These are phyloP conservation scores for Xenops minutus DNA, from an alignment of 2,797 vertebrate species.

Conservation along the genomic window DNA sequence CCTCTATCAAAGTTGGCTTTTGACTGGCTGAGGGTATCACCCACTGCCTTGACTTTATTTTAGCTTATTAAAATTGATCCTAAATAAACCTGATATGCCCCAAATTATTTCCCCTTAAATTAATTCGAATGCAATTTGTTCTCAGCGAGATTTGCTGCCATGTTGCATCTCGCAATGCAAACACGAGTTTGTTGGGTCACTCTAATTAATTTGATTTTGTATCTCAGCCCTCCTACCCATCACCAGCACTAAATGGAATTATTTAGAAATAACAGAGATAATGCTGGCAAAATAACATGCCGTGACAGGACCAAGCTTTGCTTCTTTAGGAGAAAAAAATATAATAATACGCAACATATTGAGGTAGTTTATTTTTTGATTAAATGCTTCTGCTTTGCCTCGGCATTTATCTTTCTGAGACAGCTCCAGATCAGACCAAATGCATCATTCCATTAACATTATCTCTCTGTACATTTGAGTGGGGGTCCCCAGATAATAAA, in stretches of 20 bases:
- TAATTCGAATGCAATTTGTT: conserved; percentile 70
- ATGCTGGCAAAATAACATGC: conserved; percentile 32
- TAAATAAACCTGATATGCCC: conserved; percentile 73
- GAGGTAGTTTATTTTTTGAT: conserved; percentile 68
- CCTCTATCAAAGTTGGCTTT: conserved; percentile 43
- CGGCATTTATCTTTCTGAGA: conserved; percentile 61
- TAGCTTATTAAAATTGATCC: conserved; percentile 75
- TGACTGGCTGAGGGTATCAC: conserved; percentile 54
- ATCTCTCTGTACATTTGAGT: conserved; percentile 60
- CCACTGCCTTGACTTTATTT: conserved; percentile 61
- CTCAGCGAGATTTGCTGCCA: conserved; percentile 35
- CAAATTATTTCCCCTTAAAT: conserved; percentile 68
- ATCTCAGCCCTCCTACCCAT: conserved; percentile 50
- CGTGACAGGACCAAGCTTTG: conserved; percentile 18
- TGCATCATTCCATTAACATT: conserved; percentile 68
- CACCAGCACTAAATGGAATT: conserved; percentile 55
- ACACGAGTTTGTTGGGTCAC: conserved; percentile 57
- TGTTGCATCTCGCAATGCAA: conserved; percentile 46
- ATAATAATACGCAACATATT: neutral
- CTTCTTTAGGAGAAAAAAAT: conserved; percentile 1
- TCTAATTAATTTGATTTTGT: conserved; percentile 71
- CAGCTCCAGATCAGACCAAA: conserved; percentile 59
- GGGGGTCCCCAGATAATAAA: conserved; percentile 37
- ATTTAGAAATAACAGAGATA: conserved; percentile 65
- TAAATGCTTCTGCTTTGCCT: conserved; percentile 56